These are phyloP conservation scores for Microctonus aethiopoides DNA, from an alignment of 2,888 invertebrate species.

Conservation along the genomic window DNA sequence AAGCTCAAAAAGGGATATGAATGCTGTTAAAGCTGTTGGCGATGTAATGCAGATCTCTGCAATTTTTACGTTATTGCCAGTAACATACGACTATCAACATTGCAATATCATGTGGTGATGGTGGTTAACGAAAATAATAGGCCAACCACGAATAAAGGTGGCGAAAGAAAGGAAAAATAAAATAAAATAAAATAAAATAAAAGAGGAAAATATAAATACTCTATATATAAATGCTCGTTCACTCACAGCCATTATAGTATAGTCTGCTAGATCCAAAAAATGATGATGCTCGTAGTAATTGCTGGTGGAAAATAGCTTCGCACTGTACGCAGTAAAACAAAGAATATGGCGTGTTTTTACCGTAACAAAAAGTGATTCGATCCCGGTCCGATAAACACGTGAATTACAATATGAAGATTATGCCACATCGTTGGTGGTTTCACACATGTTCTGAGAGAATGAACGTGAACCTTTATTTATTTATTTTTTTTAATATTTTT, in stretches of 20 bases:
- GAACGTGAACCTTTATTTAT: not conserved
- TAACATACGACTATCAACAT: constrained; percentile 41
- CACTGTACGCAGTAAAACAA: constrained; percentile 25
- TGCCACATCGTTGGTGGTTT: not conserved
- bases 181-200: constrained; percentile 16
- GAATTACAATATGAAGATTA: not conserved
- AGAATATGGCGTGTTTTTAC: constrained; percentile 20
- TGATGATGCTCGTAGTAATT: constrained; percentile 44
- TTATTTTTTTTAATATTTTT: not conserved
- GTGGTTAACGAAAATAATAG: constrained; percentile 38
- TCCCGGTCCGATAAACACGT: not conserved
- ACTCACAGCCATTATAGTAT: constrained; percentile 34
- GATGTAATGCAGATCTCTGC: constrained; percentile 21
- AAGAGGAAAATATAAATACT: not conserved
- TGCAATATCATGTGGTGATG: constrained; percentile 43
- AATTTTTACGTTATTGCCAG: constrained; percentile 41
- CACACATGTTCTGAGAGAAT: not conserved
- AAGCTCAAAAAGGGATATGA: constrained; percentile 15
- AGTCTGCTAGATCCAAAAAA: constrained; percentile 49
- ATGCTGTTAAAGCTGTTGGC: constrained; percentile 2
- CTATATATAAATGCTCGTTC: constrained; percentile 2
- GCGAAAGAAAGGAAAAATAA: constrained; percentile 27
- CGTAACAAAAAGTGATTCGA: constrained; percentile 1
- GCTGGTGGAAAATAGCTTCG: constrained; percentile 28
- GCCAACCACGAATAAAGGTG: constrained; percentile 28